Conservation (phyloP, 2,888 invertebrate species). For the Eupithecia vulgata region DNA sequence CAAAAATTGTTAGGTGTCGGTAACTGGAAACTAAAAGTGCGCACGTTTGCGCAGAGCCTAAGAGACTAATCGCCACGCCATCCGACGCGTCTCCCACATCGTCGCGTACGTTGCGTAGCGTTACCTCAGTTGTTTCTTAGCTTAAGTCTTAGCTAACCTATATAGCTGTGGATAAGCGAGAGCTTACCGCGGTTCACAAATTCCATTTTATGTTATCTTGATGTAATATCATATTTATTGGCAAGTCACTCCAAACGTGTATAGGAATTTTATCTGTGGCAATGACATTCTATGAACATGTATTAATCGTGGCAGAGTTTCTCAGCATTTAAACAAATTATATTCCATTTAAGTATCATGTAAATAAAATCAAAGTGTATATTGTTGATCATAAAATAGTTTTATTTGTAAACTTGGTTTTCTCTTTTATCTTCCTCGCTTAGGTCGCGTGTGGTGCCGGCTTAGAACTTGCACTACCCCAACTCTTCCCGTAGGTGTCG, state of each 20-base stretch:
- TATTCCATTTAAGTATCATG: constrained; percentile 7
- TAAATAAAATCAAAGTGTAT: constrained; percentile 22
- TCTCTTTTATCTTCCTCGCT: too few relatives aligned
- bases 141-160: neutral
- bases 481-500: too few relatives aligned
- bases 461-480: too few relatives aligned
- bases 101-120: neutral
- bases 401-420: neutral
- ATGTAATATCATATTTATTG: neutral
- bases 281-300: constrained; percentile 1
- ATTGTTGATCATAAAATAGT: constrained; percentile 4
- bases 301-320: neutral
- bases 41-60: too few relatives aligned
- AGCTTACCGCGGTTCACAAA: neutral
- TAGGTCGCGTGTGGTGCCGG: too few relatives aligned
- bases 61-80: neutral
- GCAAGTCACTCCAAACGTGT: neutral
- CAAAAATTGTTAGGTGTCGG: too few relatives aligned
- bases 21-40: too few relatives aligned
- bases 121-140: neutral
- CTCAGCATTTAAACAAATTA: constrained; percentile 7
- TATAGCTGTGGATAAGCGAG: neutral
- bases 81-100: neutral
- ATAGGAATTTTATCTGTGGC: neutral
- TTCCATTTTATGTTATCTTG: neutral